Evolutionary conservation across 1,140 invertebrate species (phyloP).

Genomic region (Saccostrea glomerata): DNA sequence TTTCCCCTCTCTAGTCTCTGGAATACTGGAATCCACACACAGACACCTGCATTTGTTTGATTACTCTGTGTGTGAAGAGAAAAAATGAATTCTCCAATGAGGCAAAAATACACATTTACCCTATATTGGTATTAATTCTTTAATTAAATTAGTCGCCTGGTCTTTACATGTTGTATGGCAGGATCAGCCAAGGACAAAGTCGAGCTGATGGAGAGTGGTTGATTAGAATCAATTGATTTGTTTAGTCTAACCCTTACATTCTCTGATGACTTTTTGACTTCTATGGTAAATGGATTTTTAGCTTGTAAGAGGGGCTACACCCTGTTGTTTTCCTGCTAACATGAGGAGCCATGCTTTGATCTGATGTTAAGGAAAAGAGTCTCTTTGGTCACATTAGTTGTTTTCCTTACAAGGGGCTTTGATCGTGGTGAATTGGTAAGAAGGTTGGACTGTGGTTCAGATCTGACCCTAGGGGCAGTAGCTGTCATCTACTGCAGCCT

Average conservation of each 20-base stretch:
- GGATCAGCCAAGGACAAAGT: background rate
- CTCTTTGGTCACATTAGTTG: constrained; percentile 13
- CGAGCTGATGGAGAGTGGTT: background rate
- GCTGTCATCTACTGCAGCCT: background rate
- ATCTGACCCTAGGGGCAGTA: background rate
- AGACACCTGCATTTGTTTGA: constrained; percentile 19
- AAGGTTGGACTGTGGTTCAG: background rate
- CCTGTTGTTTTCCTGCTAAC: constrained; percentile 10
- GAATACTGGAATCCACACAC: background rate
- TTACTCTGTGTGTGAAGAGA: background rate
- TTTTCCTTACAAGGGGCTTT: background rate
- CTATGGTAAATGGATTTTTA: background rate
- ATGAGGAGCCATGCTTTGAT: constrained; percentile 5
- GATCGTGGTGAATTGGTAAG: background rate
- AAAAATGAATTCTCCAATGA: background rate
- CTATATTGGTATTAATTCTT: background rate
- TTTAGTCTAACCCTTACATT: background rate
- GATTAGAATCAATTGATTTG: constrained; percentile 29
- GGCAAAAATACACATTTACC: constrained; percentile 8
- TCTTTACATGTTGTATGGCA: background rate
- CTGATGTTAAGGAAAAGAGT: background rate
- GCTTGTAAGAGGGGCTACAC: background rate
- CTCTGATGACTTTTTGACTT: background rate
- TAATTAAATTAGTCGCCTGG: background rate
- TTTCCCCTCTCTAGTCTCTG: background rate